Evolutionary conservation across 2,888 invertebrate species (phyloP).

Genomic region (Drosophila flavopinicola): DNA sequence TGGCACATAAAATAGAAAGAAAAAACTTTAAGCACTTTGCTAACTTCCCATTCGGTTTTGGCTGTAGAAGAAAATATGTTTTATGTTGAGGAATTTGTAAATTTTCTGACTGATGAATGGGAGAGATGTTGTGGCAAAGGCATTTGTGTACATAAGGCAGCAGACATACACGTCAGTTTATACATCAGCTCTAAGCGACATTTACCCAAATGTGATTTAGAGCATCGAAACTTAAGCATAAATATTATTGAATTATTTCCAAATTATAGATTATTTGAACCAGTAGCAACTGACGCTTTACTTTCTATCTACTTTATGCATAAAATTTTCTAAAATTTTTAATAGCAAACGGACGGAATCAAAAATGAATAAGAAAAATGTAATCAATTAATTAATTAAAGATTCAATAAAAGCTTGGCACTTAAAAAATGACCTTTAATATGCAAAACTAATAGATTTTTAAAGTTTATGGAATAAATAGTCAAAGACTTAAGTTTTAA

Average conservation of each 20-base stretch:
- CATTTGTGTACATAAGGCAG: conserved; percentile 12
- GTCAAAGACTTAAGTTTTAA: too few relatives aligned
- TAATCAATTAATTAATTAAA: background rate
- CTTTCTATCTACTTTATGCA: too few relatives aligned
- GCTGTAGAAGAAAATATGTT: conserved; percentile 69
- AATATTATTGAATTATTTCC: too few relatives aligned
- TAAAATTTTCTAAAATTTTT: too few relatives aligned
- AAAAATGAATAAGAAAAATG: background rate
- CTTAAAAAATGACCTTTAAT: too few relatives aligned
- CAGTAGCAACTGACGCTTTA: too few relatives aligned
- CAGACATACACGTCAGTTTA: conserved; percentile 1
- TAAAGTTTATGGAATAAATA: background rate
- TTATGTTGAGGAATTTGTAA: conserved; percentile 71
- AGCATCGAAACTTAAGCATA: too few relatives aligned
- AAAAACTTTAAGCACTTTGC: conserved; percentile 74
- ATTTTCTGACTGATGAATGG: conserved; percentile 71
- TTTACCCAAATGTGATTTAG: background rate
- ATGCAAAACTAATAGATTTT: too few relatives aligned
- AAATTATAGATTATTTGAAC: too few relatives aligned
- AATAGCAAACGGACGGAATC: too few relatives aligned
- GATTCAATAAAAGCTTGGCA: too few relatives aligned
- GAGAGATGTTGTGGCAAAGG: conserved; percentile 23
- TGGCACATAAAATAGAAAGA: conserved; percentile 54
- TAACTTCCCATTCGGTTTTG: conserved; percentile 31
- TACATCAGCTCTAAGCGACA: conserved; percentile 12